Conservation (phyloP, 2,888 invertebrate species). For the Lithophane socia region DNA sequence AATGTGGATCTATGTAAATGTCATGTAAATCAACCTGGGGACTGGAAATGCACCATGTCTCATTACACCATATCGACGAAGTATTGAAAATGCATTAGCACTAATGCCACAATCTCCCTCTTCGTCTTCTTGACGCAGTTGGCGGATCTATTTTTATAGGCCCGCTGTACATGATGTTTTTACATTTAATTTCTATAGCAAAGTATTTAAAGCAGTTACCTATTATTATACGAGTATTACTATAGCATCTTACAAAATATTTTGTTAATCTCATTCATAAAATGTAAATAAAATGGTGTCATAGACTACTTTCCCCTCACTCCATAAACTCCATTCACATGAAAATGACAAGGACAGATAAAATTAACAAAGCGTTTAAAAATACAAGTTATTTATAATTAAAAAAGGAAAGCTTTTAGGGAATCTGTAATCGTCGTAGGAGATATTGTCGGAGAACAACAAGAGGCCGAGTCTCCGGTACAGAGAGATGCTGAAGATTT, state of each 20-base stretch:
- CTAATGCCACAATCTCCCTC: neutral
- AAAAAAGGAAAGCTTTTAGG: slow-evolving; percentile 11
- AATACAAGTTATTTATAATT: slow-evolving; percentile 21
- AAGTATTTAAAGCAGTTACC: neutral
- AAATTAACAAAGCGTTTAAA: slow-evolving; percentile 17
- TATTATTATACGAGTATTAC: neutral
- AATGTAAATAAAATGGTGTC: neutral
- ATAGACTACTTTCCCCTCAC: neutral
- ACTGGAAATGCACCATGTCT: neutral
- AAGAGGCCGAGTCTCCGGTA: neutral
- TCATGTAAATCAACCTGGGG: neutral
- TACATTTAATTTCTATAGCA: too few species aligned
- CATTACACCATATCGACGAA: neutral
- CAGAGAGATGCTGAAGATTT: slow-evolving; percentile 16
- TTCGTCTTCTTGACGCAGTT: neutral
- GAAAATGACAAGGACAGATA: neutral
- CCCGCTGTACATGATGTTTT: too few species aligned
- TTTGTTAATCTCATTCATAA: neutral
- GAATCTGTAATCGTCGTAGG: neutral
- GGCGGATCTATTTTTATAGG: neutral
- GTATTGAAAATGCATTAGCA: slow-evolving; percentile 1
- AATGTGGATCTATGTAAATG: too few species aligned
- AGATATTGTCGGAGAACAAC: slow-evolving; percentile 22
- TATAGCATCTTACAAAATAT: neutral
- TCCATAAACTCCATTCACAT: neutral